A percentile compares a stretch with the other conserved stretches of the same genome.
Conservation (phyloP, 2,113 vertebrate genomes). For the Morone saxatilis region DNA sequence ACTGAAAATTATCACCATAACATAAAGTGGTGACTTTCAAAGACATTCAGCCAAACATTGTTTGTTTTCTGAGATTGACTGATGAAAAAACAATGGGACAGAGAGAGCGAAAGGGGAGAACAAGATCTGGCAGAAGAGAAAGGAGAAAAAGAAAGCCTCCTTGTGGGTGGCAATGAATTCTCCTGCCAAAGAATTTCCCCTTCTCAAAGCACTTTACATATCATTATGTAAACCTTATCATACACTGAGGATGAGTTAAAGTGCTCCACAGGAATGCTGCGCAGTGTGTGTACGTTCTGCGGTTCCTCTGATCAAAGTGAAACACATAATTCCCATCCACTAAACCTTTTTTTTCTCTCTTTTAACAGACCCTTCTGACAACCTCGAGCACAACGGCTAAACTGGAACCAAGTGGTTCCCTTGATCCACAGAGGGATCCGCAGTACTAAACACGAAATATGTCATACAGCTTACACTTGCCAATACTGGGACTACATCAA, state of each 20-base stretch:
- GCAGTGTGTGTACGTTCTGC: conserved; percentile 60
- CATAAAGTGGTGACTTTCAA: conserved; percentile 28
- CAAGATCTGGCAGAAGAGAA: conserved; percentile 54
- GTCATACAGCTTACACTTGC: conserved; percentile 64
- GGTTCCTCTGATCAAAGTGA: conserved; percentile 78
- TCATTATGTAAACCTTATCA: conserved; percentile 78
- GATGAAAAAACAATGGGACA: conserved; percentile 52
- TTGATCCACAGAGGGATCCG: conserved; percentile 67
- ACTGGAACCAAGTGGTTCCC: conserved; percentile 74
- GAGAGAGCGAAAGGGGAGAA: conserved; percentile 29
- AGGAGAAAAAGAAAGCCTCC: conserved; percentile 62
- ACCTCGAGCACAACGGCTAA: conserved; percentile 65
- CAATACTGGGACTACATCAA: conserved; percentile 73
- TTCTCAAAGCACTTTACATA: conserved; percentile 74
- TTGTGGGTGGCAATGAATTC: conserved; percentile 71
- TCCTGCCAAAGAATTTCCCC: conserved; percentile 72
- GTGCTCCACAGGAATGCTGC: conserved; percentile 63
- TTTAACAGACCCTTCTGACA: conserved; percentile 67
- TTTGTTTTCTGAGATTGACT: conserved; percentile 53
- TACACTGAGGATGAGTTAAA: conserved; percentile 68
- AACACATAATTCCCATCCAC: conserved; percentile 70
- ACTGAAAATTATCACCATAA: conserved; percentile 19
- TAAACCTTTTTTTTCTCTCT: conserved; percentile 48
- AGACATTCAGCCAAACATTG: conserved; percentile 31
- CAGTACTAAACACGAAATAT: conserved; percentile 62